phyloP scores from a whole-genome alignment of 2,888 invertebrate genomes.

The Macrosiphum euphorbiae region DNA sequence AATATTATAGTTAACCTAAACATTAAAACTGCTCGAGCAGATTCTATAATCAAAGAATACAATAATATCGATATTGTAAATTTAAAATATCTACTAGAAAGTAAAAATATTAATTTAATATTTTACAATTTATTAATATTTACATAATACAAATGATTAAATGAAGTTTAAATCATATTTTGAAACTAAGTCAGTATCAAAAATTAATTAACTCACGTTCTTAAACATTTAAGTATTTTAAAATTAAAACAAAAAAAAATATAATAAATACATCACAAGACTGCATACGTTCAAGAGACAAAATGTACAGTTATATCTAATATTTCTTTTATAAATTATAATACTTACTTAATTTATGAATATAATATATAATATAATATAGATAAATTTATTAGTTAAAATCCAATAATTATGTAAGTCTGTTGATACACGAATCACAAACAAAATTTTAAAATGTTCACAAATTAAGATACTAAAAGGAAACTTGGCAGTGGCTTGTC shows the following conservation, averaged over 20 bases:
- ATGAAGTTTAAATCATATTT: constrained; percentile 22
- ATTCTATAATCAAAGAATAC: not conserved
- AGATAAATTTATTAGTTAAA: not conserved
- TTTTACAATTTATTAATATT: constrained; percentile 35
- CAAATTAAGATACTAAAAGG: constrained; percentile 45
- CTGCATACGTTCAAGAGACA: not conserved
- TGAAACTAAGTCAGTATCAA: constrained; percentile 39
- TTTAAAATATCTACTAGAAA: constrained; percentile 1
- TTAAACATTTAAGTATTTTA: constrained; percentile 3
- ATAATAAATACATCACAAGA: constrained; percentile 50
- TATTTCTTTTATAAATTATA: constrained; percentile 19
- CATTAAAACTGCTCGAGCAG: not conserved
- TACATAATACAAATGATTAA: constrained; percentile 48
- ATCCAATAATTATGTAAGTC: constrained; percentile 8
- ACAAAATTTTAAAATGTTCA: constrained; percentile 42
- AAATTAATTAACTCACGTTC: not conserved
- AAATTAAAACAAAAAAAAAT: not conserved
- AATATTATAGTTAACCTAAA: not conserved
- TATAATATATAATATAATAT: constrained; percentile 22
- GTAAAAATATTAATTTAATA: constrained; percentile 1
- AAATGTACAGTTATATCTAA: constrained; percentile 15
- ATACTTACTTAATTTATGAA: constrained; percentile 14
- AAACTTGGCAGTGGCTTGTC: constrained; percentile 57
- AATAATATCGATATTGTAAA: not conserved
- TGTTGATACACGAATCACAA: constrained; percentile 53